phyloP scores from a whole-genome alignment of 2,797 vertebrate species.

The Myoxocephalus aenaeus region DNA sequence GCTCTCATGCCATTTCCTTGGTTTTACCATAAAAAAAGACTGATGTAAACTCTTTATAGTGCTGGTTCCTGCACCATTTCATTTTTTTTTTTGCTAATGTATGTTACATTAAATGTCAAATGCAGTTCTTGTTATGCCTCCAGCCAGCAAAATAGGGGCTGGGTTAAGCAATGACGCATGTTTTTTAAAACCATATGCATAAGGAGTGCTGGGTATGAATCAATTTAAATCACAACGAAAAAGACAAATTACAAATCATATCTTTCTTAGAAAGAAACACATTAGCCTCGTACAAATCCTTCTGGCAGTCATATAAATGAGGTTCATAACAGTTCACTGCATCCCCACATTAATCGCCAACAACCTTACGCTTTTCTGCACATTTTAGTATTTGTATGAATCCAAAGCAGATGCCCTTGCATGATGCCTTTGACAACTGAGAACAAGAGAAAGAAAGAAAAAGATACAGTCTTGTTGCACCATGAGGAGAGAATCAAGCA shows the following conservation, averaged over 20 bases:
- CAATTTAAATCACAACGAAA: conserved; percentile 25
- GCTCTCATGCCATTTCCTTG: conserved; percentile 20
- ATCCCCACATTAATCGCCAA: conserved; percentile 37
- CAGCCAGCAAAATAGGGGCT: not conserved
- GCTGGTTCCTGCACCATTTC: conserved; percentile 17
- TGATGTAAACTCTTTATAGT: conserved; percentile 37
- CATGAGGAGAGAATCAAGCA: conserved; percentile 55
- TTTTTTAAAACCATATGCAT: conserved; percentile 15
- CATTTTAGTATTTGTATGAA: conserved; percentile 25
- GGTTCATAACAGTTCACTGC: conserved; percentile 52
- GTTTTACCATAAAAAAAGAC: conserved; percentile 21
- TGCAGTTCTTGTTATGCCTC: conserved; percentile 6
- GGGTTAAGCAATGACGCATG: not conserved
- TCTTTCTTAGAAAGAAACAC: conserved; percentile 21
- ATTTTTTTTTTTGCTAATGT: conserved; percentile 44
- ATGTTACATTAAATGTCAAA: conserved; percentile 13
- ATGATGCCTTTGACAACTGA: conserved; percentile 39
- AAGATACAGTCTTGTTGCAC: conserved; percentile 58
- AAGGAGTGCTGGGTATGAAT: not conserved
- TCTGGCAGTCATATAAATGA: conserved; percentile 43
- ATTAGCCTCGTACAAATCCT: conserved; percentile 31
- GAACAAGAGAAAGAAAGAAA: conserved; percentile 31
- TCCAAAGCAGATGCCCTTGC: conserved; percentile 15
- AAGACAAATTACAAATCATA: conserved; percentile 9
- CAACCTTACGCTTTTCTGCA: conserved; percentile 32